Evolutionary conservation across 92 coral and sea anemone species (phyloP).

Genomic region (Actinostola sp.): DNA sequence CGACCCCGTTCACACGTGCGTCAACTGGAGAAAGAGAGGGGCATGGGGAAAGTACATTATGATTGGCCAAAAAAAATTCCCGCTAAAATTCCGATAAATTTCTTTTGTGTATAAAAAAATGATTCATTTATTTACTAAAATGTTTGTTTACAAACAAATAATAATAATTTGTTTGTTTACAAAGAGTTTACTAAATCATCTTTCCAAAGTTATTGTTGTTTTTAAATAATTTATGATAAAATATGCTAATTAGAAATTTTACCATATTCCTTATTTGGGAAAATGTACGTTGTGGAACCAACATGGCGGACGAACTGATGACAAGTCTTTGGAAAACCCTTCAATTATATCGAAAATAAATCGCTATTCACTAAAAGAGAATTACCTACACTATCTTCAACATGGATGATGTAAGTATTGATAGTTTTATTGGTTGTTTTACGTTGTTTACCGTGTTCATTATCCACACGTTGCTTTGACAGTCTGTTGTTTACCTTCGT

Average conservation of each 20-base stretch:
- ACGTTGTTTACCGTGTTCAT: conserved; percentile 2
- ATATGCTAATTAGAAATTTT: conserved; percentile 10
- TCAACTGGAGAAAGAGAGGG: conserved; percentile 2
- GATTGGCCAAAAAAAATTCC: conserved; percentile 65
- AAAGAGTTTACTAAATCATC: too few relatives aligned
- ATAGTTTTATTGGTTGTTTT: background rate
- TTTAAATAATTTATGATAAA: too few relatives aligned
- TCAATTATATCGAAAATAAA: background rate
- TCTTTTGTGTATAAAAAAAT: background rate
- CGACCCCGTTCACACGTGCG: conserved; percentile 39
- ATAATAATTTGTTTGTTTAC: background rate
- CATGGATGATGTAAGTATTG: conserved; percentile 39
- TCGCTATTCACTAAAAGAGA: background rate
- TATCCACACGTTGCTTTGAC: conserved; percentile 2
- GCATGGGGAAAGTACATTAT: conserved; percentile 12
- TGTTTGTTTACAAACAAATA: too few relatives aligned
- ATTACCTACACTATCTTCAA: background rate
- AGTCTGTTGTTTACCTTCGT: conserved; percentile 1
- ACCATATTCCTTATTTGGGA: conserved; percentile 55
- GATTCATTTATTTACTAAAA: too few relatives aligned
- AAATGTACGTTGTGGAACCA: conserved; percentile 33
- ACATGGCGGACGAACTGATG: conserved; percentile 41
- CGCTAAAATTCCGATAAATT: conserved; percentile 15
- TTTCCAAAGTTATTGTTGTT: background rate
- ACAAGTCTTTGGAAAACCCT: background rate